Conservation (phyloP, 2,113 vertebrate genomes). For the Phocoena phocoena region DNA sequence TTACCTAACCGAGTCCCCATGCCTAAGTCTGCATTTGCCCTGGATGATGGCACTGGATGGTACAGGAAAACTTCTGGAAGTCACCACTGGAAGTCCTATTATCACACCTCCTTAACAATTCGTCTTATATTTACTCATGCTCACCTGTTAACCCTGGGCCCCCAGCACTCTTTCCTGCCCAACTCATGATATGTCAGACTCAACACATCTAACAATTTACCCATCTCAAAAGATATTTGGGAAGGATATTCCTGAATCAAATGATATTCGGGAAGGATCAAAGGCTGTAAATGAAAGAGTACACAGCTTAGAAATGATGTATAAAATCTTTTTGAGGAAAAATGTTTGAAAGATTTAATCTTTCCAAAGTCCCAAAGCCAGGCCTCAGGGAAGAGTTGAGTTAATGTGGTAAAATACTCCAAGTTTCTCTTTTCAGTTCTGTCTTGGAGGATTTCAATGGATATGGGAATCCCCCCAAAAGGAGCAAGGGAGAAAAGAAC, state of each 20-base stretch:
- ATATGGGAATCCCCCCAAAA: not conserved
- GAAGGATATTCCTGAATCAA: not conserved
- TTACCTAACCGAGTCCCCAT: not conserved
- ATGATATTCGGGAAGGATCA: not conserved
- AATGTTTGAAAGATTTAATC: not conserved
- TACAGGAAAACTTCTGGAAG: conserved; percentile 1
- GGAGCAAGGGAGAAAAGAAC: not conserved
- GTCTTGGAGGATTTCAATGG: not conserved
- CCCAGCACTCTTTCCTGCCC: not conserved
- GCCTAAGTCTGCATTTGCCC: not conserved
- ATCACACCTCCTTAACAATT: not conserved
- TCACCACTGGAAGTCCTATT: not conserved
- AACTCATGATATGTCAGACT: not conserved
- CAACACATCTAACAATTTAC: not conserved
- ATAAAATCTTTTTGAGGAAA: not conserved
- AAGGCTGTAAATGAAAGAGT: not conserved
- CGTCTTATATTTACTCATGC: not conserved
- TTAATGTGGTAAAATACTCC: conserved; percentile 16
- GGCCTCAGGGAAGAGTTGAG: not conserved
- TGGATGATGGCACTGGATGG: not conserved
- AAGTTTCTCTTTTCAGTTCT: conserved; percentile 51
- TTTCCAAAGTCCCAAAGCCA: conserved; percentile 42
- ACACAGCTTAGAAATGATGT: not conserved
- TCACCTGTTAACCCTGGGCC: not conserved
- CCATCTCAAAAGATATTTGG: not conserved